phyloP scores from a whole-genome alignment of 2,797 vertebrate species.

The Tachyglossus aculeatus region DNA sequence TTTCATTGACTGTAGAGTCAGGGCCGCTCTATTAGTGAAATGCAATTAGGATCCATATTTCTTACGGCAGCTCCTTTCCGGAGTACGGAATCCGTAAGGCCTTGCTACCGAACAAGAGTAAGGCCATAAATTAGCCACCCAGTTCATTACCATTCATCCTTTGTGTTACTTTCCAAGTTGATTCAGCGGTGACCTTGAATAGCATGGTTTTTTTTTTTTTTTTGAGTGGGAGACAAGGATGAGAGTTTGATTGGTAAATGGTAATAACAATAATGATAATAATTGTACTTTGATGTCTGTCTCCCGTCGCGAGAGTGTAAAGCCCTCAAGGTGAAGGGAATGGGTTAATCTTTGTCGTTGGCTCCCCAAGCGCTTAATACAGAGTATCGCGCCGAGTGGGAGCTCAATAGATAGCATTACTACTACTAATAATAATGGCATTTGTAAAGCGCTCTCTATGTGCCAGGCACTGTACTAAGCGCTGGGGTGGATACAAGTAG shows the following conservation, averaged over 20 bases:
- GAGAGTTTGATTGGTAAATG: not conserved
- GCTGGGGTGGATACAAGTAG: no score
- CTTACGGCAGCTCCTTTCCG: not conserved
- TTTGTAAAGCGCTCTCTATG: no score
- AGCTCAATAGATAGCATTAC: no score
- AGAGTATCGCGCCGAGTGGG: no score
- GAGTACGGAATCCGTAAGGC: slow-evolving; percentile 1
- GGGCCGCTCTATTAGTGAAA: slow-evolving; percentile 50
- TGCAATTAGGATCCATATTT: slow-evolving; percentile 60
- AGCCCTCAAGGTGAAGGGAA: not conserved
- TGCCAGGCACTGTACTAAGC: no score
- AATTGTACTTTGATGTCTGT: not conserved
- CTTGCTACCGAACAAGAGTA: rapidly evolving
- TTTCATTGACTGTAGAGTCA: slow-evolving; percentile 65
- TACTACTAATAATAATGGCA: no score
- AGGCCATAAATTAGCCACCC: not conserved
- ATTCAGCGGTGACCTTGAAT: slow-evolving; percentile 15
- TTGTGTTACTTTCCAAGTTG: slow-evolving; percentile 16
- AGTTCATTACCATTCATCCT: not conserved
- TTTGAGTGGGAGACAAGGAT: no score
- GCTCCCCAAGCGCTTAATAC: not conserved
- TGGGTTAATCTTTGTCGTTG: not conserved
- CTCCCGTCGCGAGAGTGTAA: not conserved
- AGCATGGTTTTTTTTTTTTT: not conserved
- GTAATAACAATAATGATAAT: not conserved